Percentiles rank a stretch among this genome's conserved stretches.
Conservation (phyloP, 2,888 invertebrate genomes). For the Acronicta leporina region DNA sequence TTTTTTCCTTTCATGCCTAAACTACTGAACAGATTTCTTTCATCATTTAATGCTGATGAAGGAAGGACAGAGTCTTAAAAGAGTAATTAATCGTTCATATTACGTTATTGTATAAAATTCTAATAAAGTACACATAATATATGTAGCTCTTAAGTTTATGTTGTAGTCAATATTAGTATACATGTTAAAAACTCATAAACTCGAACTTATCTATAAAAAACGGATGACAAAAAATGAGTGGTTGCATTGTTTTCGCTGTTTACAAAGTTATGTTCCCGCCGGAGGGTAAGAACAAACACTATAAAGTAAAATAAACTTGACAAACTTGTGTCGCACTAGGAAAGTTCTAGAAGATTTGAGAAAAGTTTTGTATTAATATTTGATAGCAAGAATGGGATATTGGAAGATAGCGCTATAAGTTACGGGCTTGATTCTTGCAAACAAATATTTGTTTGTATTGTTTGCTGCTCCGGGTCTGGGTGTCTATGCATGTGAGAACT, state of each 20-base stretch:
- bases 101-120: background rate
- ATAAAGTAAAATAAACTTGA: slow-evolving; percentile 49
- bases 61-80: too few species aligned
- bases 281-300: slow-evolving; percentile 45
- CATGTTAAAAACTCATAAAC: slow-evolving; percentile 45
- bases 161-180: slow-evolving; percentile 29
- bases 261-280: slow-evolving; percentile 46
- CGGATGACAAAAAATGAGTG: slow-evolving; percentile 32
- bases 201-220: slow-evolving; percentile 23
- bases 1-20: too few species aligned
- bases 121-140: background rate
- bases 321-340: slow-evolving; percentile 27
- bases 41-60: too few species aligned
- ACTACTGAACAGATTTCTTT: too few species aligned
- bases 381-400: too few species aligned
- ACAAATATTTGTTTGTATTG: too few species aligned
- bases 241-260: slow-evolving; percentile 49
- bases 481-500: too few species aligned
- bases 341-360: slow-evolving; percentile 20
- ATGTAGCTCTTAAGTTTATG: slow-evolving; percentile 8
- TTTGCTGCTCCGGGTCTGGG: too few species aligned
- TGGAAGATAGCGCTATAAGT: too few species aligned
- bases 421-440: too few species aligned
- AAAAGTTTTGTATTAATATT: background rate
- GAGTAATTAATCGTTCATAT: too few species aligned